These are phyloP conservation scores for Pectinophora gossypiella DNA, from an alignment of 1,140 invertebrate genomes.

Conservation along the genomic window DNA sequence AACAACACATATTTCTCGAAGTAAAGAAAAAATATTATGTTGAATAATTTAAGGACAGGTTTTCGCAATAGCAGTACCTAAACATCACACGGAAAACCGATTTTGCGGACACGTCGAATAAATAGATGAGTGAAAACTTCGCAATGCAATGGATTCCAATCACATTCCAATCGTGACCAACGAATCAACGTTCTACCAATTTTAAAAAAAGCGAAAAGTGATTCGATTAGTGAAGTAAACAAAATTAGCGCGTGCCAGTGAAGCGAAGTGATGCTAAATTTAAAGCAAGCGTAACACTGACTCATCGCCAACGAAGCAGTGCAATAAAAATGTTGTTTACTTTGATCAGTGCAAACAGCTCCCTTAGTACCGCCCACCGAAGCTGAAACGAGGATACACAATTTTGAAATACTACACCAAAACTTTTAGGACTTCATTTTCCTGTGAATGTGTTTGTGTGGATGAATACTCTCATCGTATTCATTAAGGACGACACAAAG, in stretches of 20 bases:
- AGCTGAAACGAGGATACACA: constrained; percentile 60
- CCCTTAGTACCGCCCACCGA: constrained; percentile 70
- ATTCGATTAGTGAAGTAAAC: constrained; percentile 48
- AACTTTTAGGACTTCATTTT: not conserved
- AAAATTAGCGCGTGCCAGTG: constrained; percentile 36
- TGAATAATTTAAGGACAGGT: too few species aligned
- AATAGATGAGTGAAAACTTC: too few species aligned
- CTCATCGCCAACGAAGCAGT: constrained; percentile 39
- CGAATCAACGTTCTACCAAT: too few species aligned
- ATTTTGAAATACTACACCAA: constrained; percentile 9
- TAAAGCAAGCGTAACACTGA: constrained; percentile 53
- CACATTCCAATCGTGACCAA: not conserved
- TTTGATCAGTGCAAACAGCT: constrained; percentile 58
- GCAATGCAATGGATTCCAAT: not conserved
- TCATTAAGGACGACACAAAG: not conserved
- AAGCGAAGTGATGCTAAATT: constrained; percentile 55
- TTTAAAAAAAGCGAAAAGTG: constrained; percentile 24
- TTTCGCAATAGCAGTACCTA: too few species aligned
- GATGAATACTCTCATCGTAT: not conserved
- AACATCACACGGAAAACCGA: too few species aligned
- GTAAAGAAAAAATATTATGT: too few species aligned
- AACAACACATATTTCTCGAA: too few species aligned
- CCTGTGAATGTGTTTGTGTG: too few species aligned
- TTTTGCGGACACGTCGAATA: too few species aligned
- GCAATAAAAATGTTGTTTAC: constrained; percentile 68